Base-by-base conservation (phyloP, 2,888 invertebrate species). In the Smittia sp. region DNA sequence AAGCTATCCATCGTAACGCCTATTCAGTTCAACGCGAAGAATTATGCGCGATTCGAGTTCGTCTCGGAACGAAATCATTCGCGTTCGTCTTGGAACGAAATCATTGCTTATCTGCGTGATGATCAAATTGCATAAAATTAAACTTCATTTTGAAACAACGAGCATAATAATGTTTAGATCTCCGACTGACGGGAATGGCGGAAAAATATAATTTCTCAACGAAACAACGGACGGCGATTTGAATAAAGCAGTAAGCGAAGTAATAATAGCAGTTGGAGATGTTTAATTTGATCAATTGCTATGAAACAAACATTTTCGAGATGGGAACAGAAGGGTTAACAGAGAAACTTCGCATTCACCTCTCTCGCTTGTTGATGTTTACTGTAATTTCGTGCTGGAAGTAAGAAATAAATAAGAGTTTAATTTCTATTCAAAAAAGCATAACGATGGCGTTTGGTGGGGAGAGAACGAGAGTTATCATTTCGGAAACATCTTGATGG, bases 101-200 rank as follows among this genome's bases (percentile, higher is more conserved):
- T 32, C 46, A 46, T 15, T 46, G 46, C 15, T 46, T 68, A 68
- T 68, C 68, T 68, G 46, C 68, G 15, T 46, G 46, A 46, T 52
- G 68, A 68, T 68, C 68, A 68, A 68, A 68, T 68, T 68, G 68
- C 68, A 68, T 68, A 68, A 68, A 68, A 68, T 68, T 68, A 68
- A 68, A 68, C 46, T 46, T 46, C 46, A 46, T 46, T 46, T 46
- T 46, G 46, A 46, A 46, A 46, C 15, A 32, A 9, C 32, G 4
- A 32, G 9, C 32, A 46, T 46, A n/a, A 11, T 46, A 46, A 46
- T 46, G 46, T 46, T 46, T 46, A 46, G 46, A 46, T 46, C 11
- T 11, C n/a, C 46, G 46, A 46, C n/a, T n/a, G n/a, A n/a, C n/a
- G n/a, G 46, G 46, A 32, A 32, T 46, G 46, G 46, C 46, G 32